These are phyloP conservation scores for Picathartes gymnocephalus DNA, from an alignment of 2,113 vertebrate species.

Conservation along the genomic window DNA sequence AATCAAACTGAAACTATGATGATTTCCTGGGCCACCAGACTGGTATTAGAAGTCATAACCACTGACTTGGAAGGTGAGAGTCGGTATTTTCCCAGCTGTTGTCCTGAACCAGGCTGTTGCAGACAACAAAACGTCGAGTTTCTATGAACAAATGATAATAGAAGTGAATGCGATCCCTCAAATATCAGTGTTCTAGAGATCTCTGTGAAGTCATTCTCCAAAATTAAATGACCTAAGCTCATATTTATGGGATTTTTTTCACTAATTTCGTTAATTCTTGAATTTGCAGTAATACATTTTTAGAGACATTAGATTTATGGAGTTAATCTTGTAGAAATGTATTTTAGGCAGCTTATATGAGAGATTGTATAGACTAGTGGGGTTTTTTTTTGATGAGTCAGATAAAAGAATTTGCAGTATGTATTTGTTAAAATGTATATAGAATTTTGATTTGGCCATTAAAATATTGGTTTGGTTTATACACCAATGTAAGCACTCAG, in stretches of 20 bases:
- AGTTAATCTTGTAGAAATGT: not conserved
- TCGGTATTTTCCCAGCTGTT: not conserved
- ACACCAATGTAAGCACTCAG: rapidly evolving
- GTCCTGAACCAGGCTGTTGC: not conserved
- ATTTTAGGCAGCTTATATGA: not conserved
- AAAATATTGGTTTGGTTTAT: not conserved
- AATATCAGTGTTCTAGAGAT: not conserved
- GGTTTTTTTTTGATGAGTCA: not conserved
- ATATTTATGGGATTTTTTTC: not conserved
- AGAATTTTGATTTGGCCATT: not conserved
- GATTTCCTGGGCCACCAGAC: not conserved
- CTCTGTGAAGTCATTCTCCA: not conserved
- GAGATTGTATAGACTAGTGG: not conserved
- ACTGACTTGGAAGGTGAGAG: not conserved
- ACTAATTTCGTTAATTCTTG: not conserved
- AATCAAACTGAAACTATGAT: not conserved
- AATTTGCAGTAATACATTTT: not conserved
- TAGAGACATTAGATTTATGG: not conserved
- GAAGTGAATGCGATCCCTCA: not conserved
- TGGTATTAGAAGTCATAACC: not conserved
- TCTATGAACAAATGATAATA: not conserved
- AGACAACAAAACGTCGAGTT: not conserved
- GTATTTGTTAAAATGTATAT: not conserved
- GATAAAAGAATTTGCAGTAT: not conserved
- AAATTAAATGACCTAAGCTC: not conserved